Evolutionary conservation across 2,113 vertebrate genomes (phyloP).

Genomic region (Anhinga anhinga): DNA sequence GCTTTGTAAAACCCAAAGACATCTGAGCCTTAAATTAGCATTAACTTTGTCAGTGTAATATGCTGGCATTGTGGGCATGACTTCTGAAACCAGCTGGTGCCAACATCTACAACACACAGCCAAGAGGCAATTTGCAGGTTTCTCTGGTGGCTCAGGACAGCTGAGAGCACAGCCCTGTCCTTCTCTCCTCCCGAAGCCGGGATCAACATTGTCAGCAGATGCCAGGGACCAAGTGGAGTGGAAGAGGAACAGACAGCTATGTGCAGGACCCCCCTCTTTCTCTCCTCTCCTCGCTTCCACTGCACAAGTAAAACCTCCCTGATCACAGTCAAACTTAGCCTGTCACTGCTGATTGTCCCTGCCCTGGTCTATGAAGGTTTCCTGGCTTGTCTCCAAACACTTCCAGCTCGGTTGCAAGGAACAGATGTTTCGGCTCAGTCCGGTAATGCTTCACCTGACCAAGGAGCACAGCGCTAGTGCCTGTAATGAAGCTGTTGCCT

Average conservation of each 20-base stretch:
- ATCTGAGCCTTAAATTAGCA: background rate
- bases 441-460: background rate
- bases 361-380: background rate
- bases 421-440: slow-evolving; percentile 40
- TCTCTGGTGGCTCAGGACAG: background rate
- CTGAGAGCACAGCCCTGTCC: background rate
- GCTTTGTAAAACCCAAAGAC: background rate
- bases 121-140: background rate
- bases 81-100: background rate
- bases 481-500: slow-evolving; percentile 20
- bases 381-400: background rate
- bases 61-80: background rate
- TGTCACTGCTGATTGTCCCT: background rate
- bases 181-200: background rate
- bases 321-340: background rate
- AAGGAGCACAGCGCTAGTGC: background rate
- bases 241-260: background rate
- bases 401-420: background rate
- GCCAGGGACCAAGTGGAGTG: background rate
- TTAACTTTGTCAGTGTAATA: background rate
- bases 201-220: background rate
- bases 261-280: background rate
- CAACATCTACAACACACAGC: background rate
- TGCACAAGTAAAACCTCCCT: background rate
- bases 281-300: background rate